A percentile compares a stretch with the other conserved stretches of the same genome.
These are phyloP conservation scores for Stenurella melanura DNA, from an alignment of 2,888 invertebrate species.

Conservation along the genomic window DNA sequence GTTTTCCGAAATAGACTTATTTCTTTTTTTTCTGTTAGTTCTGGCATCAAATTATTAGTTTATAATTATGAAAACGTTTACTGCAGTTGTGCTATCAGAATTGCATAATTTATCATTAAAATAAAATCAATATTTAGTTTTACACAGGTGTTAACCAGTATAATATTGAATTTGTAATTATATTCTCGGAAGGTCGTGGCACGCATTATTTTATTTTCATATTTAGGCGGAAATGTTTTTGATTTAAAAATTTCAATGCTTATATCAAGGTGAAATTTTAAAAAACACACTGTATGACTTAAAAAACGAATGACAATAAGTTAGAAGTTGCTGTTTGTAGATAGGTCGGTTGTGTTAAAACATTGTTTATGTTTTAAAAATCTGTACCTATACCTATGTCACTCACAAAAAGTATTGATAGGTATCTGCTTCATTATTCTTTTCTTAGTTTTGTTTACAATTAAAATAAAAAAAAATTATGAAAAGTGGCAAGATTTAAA, in stretches of 20 bases:
- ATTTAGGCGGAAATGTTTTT: conserved; percentile 5
- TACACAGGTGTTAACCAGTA: conserved; percentile 49
- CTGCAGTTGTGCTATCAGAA: conserved; percentile 42
- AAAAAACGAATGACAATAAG: no score
- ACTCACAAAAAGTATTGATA: no score
- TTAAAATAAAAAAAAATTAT: no score
- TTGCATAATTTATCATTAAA: conserved; percentile 49
- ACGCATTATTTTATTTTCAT: background rate
- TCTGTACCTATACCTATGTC: no score
- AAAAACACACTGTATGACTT: no score
- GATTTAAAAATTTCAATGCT: background rate
- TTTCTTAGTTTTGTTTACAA: no score
- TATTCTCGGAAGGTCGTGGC: conserved; percentile 2
- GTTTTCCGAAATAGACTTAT: conserved; percentile 40
- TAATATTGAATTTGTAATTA: conserved; percentile 33
- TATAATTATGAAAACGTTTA: conserved; percentile 36
- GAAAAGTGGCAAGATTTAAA: no score
- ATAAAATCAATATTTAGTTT: conserved; percentile 51
- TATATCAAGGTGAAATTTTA: no score
- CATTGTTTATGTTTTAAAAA: no score
- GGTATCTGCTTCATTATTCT: no score
- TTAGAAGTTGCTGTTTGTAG: no score
- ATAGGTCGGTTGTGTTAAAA: no score
- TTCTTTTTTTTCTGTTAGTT: conserved; percentile 45
- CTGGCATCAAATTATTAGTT: conserved; percentile 39